These are phyloP conservation scores for Cebus imitator DNA, from an alignment of 2,113 vertebrate species.

Conservation along the genomic window DNA sequence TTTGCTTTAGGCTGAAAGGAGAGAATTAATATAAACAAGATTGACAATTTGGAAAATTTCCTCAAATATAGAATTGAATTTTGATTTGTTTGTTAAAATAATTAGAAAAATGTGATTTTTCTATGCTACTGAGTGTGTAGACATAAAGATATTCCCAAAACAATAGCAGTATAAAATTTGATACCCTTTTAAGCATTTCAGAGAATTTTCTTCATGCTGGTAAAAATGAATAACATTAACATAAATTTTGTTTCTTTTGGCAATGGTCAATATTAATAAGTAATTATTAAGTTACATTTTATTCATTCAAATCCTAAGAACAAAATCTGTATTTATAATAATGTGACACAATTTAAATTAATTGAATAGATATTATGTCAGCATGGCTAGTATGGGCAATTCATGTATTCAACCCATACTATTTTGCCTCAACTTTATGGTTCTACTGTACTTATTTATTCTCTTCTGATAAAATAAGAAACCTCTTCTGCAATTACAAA, in stretches of 20 bases:
- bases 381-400: background rate
- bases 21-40: background rate
- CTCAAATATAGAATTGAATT: background rate
- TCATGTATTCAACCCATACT: background rate
- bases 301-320: background rate
- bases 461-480: background rate
- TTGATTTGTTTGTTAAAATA: background rate
- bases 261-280: background rate
- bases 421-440: background rate
- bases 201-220: background rate
- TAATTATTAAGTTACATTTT: background rate
- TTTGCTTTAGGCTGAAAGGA: background rate
- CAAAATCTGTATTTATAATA: background rate
- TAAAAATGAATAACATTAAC: conserved; percentile 33
- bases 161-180: background rate
- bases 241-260: background rate
- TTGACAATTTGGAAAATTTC: background rate
- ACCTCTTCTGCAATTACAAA: background rate
- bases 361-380: background rate
- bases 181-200: conserved; percentile 9
- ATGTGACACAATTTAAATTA: background rate
- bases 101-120: background rate
- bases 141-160: background rate
- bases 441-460: background rate
- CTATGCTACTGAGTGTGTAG: background rate